Base-by-base conservation (phyloP, 2,113 vertebrate genomes). In the Anseranas semipalmata region DNA sequence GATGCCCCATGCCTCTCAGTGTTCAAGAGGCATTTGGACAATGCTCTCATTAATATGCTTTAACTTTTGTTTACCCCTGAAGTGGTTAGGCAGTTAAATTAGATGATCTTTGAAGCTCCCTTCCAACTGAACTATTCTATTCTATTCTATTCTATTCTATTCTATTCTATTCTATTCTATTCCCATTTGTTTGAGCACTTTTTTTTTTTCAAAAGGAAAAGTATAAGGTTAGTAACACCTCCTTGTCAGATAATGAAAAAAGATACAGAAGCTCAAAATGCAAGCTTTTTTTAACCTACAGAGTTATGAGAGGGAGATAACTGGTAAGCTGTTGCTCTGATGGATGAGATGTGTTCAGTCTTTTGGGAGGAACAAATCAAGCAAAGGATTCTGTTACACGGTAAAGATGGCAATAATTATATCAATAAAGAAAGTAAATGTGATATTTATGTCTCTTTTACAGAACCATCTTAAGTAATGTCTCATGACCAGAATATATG, bases 401-500 rank as follows among this genome's bases (percentile, higher is more conserved):
- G 30, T 62, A 87, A 90, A 81, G 70, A 78, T 0, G 1, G 25
- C 39, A 60, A 85, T 68, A 63, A 78, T 68, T 68, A 21, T 15
- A 28, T 52, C 52, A 30, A 5, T 45, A 32, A 22, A 28, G 39
- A 63, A 75, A 83, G 4, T 60, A 79, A 65, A 37, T 63, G 46
- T 0, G 4, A 25, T 62, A 60, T 66, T 73, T 84, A 32, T 41
- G 5, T 77, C 6, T 41, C 25, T 55, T 77, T 72, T 76, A 92
- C 39, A 66, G 65, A 91, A 82, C 5, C 13, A 53, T 73, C 19
- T 65, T 16, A 60, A 76, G 27, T 46, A 72, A 52, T 20, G 65
- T 65, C 85, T 86, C 66, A 82, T 93, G 86, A 96, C 75, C 70
- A 91, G 88, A 85, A 70, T 73, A 63, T 30, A 71, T 33, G 63